A percentile compares a stretch with the other conserved stretches of the same genome.
These are phyloP conservation scores for Spialia ferax DNA, from an alignment of 2,888 invertebrate species.

Conservation along the genomic window DNA sequence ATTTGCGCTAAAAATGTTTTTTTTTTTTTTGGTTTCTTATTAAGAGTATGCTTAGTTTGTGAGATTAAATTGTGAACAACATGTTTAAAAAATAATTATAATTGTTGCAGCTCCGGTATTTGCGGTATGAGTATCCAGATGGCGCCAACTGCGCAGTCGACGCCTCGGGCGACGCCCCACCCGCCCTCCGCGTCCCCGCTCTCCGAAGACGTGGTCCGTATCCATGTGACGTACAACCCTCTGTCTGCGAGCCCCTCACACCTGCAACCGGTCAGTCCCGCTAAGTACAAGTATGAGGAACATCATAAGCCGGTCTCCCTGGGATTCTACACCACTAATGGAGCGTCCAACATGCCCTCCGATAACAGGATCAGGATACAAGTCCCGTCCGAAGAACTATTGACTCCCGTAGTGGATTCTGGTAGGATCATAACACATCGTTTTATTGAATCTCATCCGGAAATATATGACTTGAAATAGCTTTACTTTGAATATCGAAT, in stretches of 20 bases:
- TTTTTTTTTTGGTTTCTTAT: no score
- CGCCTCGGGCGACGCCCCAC: slow-evolving; percentile 89
- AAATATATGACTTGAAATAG: slow-evolving; percentile 76
- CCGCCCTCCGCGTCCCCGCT: slow-evolving; percentile 88
- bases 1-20: no score
- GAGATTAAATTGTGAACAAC: no score
- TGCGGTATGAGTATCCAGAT: slow-evolving; percentile 84
- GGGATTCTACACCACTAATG: slow-evolving; percentile 84
- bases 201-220: slow-evolving; percentile 90
- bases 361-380: slow-evolving; percentile 92
- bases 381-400: slow-evolving; percentile 89
- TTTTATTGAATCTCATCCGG: slow-evolving; percentile 73
- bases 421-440: slow-evolving; percentile 80
- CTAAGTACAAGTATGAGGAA: slow-evolving; percentile 71
- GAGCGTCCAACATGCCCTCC: slow-evolving; percentile 83
- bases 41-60: no score
- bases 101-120: slow-evolving; percentile 75
- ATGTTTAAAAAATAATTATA: not conserved
- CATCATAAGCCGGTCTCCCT: slow-evolving; percentile 75
- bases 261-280: slow-evolving; percentile 79
- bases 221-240: slow-evolving; percentile 92
- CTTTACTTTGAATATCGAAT: not conserved
- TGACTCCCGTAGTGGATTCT: slow-evolving; percentile 88
- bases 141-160: slow-evolving; percentile 86
- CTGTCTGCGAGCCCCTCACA: slow-evolving; percentile 83